Base-by-base conservation (phyloP, 2,113 vertebrate species). In the Pollachius pollachius region DNA sequence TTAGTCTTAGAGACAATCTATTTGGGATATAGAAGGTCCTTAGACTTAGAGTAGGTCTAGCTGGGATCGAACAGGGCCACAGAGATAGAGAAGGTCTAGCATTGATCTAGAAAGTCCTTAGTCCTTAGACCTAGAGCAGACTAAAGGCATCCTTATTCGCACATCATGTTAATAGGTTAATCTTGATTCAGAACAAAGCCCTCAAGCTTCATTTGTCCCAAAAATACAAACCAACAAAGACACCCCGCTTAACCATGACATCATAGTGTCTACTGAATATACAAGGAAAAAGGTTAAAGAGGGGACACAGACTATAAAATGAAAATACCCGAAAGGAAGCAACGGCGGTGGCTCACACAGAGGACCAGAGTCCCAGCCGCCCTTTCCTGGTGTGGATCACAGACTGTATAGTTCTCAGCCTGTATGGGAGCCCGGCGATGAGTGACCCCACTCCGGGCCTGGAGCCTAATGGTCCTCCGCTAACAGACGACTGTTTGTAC, bases 401-500 rank as follows among this genome's bases (percentile, higher is more conserved):
- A 48, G 41, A 48, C 41, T 48, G 41, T 48, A 9, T 13, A 13
- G 41, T 13, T 48, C 41, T 48, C 8, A 13, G 41, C 12, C 9
- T 72, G 65, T 75, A 77, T 77, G 69, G 69, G 73, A 73, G 67
- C 71, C 62, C 68, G 63, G 70, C 68, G 65, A 68, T 75, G 77
- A 81, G 75, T 85, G 85, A 87, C 71, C 78, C 71, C 17, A 57
- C 61, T 81, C 58, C 63, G 65, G 59, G 68, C 48, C 77, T 19
- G 59, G 60, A 67, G 76, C 23, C 86, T 78, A 86, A 87, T 86
- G 78, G 91, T 88, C 89, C 81, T 84, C 90, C 84, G 89, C 88
- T 85, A 92, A 93, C 93, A 91, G 91, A 91, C 85, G 88, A 92
- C 56, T 83, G 84, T 89, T 93, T 94, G 93, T 93, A 88, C 88